Base-by-base conservation (phyloP, 2,888 invertebrate species). In the Bugula neritina region DNA sequence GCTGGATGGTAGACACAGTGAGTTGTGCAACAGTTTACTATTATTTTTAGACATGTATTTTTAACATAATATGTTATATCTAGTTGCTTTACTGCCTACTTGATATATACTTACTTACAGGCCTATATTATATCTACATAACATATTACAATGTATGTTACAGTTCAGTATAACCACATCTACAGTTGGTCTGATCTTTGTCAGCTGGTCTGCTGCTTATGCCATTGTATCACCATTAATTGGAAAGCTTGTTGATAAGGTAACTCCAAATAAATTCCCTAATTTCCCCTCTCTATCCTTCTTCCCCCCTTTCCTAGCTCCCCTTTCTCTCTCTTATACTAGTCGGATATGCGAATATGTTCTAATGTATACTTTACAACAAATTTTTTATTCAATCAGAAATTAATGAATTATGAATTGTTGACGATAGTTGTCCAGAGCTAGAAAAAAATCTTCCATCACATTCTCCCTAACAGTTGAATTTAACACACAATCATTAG, bases 241-340 rank as follows among this genome's bases (percentile, higher is more conserved):
- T 63, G 63, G 63, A 63, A 63, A 63, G 31, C 13, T 63, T 29
- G 63, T 63, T 25, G 63, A 63, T 31, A 63, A 63, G 63, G 63
- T 63, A 63, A 57, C 5, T 25, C 23, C 25, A 52, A 52, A 10
- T 21, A 21, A 21, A 52, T 21, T 52, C 52, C 21, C 13, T 52
- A 17, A 17, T 21, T 17, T 52, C 21, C 21, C 52, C 10, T 10
- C 52, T 17, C 21, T 52, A 52, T 52, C 21, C 10, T 10, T 52
- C 10, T 17, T 52, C 52, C 13, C 21, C 52, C 10, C 21, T 21
- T 52, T 21, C 52, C 21, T 10, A 21, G 21, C 52, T 52, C n/a
- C n/a, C n/a, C n/a, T n/a, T n/a, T n/a, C n/a, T n/a, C n/a, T n/a
- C n/a, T n/a, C n/a, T n/a, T n/a, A n/a, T n/a, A n/a, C n/a, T n/a